Evolutionary conservation across 2,888 invertebrate species (phyloP), one percentile per base, ranked within the genome.

Genomic region (Coremacera marginata): DNA sequence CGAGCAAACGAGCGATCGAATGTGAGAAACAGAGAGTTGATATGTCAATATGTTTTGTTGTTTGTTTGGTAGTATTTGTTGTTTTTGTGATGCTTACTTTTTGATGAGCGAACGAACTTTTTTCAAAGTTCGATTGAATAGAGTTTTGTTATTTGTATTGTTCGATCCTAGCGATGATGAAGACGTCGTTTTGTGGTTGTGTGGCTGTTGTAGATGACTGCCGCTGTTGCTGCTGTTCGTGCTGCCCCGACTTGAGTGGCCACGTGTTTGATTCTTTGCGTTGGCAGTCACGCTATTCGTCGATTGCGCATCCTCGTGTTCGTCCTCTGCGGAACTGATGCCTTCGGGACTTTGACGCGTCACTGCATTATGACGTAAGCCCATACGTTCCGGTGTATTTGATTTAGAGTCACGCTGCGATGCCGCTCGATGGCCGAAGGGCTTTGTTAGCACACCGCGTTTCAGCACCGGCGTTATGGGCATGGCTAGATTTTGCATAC

Each of bases 121-220:
- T 90, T 94, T 94, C 84, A 95, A 94, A 90, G 94, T 95, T 89
- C 94, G 92, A 91, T 95, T 95, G 93, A 96, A 94, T 89, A 96
- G 95, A 89, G 95, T 95, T 87, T 93, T 93, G 82, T 84, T 84
- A 78, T 82, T 84, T 70, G 85, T 84, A 74, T 76, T 81, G 76
- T 89, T 93, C 16, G 79, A 82, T 80, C 85, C 85, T 76, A 85
- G 81, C 49, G 83, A 83, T 75, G 85, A 85, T 63, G 85, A 83
- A 78, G 84, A 84, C 79, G 80, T 84, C 80, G 65, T 44, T 3
- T 70, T 57, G 49, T 85, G 80, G 81, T 84, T 81, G 9, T 16
- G 52, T 16, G 84, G 80, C 81, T 84, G 82, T 52, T 49, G 65
- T 5, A 57, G 75, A 5, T 68, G 65, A 65, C 22, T 55, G 65